phyloP scores from a whole-genome alignment of 2,113 vertebrate species.

The Castor canadensis region DNA sequence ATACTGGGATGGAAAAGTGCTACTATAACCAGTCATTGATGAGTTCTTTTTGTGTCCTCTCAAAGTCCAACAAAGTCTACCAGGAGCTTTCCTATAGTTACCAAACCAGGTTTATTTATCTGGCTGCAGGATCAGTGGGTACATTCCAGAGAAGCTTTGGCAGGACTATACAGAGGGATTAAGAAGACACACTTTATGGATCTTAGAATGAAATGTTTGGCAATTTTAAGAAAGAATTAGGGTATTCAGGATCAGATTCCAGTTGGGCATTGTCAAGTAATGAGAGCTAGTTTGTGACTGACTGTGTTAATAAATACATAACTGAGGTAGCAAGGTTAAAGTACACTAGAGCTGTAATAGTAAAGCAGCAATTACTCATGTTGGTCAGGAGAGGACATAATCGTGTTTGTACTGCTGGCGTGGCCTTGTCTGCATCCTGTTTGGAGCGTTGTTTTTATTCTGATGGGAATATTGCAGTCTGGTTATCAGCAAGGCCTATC shows the following conservation, averaged over 20 bases:
- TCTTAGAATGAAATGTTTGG: neutral
- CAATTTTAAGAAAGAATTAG: neutral
- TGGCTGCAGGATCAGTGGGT: neutral
- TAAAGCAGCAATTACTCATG: neutral
- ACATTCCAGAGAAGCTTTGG: neutral
- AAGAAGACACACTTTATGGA: neutral
- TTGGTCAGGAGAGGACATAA: neutral
- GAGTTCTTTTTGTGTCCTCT: neutral
- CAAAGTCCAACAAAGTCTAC: neutral
- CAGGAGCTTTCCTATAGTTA: neutral
- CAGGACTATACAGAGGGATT: neutral
- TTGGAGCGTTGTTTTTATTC: neutral
- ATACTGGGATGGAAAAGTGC: neutral
- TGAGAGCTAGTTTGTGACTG: neutral
- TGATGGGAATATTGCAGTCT: neutral
- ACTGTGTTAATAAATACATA: neutral
- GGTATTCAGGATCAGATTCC: neutral
- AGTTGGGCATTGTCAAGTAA: neutral
- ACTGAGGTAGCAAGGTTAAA: neutral
- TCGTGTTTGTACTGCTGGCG: neutral
- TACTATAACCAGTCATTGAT: neutral
- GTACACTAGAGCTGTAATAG: too few species aligned
- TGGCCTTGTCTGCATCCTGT: neutral
- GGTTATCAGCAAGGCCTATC: neutral
- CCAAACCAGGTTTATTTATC: neutral